These are phyloP conservation scores for Drosophila pegasa DNA, from an alignment of 2,888 invertebrate genomes.

Conservation along the genomic window DNA sequence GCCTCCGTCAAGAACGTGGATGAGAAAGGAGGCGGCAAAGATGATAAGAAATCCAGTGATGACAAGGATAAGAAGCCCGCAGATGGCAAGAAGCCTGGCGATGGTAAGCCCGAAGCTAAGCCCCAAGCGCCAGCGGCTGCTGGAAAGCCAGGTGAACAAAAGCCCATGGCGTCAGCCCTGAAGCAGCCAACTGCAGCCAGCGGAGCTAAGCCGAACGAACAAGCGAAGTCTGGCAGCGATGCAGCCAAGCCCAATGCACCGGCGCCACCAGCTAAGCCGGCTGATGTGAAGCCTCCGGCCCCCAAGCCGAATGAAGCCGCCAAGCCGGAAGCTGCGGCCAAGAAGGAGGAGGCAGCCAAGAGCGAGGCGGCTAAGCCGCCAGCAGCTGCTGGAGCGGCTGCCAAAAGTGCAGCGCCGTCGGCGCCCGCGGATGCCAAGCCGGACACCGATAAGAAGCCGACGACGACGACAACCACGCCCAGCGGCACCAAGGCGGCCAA, in stretches of 20 bases:
- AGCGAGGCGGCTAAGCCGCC: conserved; percentile 72
- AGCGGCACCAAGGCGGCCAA: conserved; percentile 69
- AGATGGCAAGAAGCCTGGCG: conserved; percentile 19
- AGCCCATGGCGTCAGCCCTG: conserved; percentile 38
- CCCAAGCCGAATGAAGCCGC: conserved; percentile 75
- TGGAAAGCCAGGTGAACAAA: conserved; percentile 60
- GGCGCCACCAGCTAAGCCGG: conserved; percentile 77
- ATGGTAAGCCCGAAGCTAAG: conserved; percentile 41
- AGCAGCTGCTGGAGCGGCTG: conserved; percentile 83
- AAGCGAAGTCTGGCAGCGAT: conserved; percentile 53
- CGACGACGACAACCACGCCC: conserved; percentile 65
- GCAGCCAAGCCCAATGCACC: conserved; percentile 70
- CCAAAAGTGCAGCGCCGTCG: conserved; percentile 76
- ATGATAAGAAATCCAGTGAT: conserved; percentile 37
- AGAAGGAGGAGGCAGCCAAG: conserved; percentile 77
- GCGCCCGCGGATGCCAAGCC: conserved; percentile 76
- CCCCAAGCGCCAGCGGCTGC: conserved; percentile 45
- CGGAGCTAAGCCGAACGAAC: conserved; percentile 56
- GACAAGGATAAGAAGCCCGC: conserved; percentile 44
- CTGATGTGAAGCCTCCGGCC: conserved; percentile 77
- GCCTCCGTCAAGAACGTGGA: conserved; percentile 65
- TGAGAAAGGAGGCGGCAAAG: conserved; percentile 40
- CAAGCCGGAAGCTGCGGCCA: conserved; percentile 80
- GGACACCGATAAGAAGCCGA: conserved; percentile 69
- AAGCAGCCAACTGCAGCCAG: conserved; percentile 33